These are phyloP conservation scores for Bambusicola thoracicus DNA, from an alignment of 2,113 vertebrate genomes.

Conservation along the genomic window DNA sequence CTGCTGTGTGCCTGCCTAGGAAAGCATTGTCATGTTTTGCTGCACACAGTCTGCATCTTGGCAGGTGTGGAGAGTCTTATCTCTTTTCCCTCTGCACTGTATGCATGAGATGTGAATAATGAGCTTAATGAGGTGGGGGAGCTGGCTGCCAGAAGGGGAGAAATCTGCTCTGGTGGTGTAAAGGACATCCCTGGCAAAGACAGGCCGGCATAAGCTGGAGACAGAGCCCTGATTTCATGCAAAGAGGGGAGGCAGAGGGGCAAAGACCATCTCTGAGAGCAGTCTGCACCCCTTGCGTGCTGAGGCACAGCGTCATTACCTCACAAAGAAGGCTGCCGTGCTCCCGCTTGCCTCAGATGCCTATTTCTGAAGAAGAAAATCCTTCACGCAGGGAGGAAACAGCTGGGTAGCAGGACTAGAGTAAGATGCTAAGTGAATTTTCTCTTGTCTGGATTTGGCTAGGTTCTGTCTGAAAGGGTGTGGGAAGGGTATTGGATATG, in stretches of 20 bases:
- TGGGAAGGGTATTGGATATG: neutral
- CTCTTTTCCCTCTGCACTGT: neutral
- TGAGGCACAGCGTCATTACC: neutral
- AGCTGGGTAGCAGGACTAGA: neutral
- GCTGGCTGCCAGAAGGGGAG: neutral
- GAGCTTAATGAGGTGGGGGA: constrained; percentile 12
- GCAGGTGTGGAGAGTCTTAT: neutral
- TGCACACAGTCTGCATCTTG: neutral
- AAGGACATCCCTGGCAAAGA: neutral
- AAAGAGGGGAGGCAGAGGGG: neutral
- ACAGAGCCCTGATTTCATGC: neutral
- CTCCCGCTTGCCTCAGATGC: neutral
- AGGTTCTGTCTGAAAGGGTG: neutral
- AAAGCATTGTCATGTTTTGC: neutral
- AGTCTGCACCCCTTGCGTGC: neutral
- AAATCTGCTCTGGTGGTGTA: neutral
- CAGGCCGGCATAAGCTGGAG: neutral
- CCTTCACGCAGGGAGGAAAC: neutral
- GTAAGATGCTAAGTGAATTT: neutral
- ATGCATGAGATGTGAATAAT: neutral
- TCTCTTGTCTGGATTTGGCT: neutral
- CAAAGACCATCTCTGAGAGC: neutral
- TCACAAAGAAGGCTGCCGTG: neutral
- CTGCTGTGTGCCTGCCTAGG: neutral
- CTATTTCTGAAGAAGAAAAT: neutral